A percentile compares a stretch with the other conserved stretches of the same genome.
These are phyloP conservation scores for Plodia interpunctella DNA, from an alignment of 1,140 invertebrate genomes.

Conservation along the genomic window DNA sequence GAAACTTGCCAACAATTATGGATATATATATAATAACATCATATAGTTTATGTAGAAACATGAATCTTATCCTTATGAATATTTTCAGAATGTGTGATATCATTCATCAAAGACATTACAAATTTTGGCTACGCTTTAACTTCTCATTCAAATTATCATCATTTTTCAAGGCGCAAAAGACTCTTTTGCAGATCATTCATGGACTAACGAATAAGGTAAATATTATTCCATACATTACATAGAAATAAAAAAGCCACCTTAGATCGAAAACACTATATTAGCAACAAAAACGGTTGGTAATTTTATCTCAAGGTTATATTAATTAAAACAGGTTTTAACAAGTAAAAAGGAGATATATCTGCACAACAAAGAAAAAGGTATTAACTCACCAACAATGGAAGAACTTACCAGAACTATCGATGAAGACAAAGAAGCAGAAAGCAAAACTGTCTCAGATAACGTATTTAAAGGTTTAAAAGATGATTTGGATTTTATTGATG, in stretches of 20 bases:
- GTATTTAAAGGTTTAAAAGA: conserved; percentile 78
- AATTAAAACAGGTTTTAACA: conserved; percentile 74
- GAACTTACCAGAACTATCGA: conserved; percentile 30
- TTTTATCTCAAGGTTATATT: too few species aligned
- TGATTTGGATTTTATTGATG: conserved; percentile 85
- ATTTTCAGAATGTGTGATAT: conserved; percentile 83
- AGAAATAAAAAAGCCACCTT: too few species aligned
- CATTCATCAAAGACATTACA: conserved; percentile 82
- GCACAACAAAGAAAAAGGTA: conserved; percentile 70
- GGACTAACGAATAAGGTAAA: conserved; percentile 79
- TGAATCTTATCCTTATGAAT: background rate
- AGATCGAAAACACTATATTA: too few species aligned
- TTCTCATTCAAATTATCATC: conserved; percentile 79
- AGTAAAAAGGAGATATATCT: conserved; percentile 77
- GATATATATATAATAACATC: too few species aligned
- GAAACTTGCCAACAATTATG: too few species aligned
- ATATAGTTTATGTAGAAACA: background rate
- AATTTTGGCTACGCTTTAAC: conserved; percentile 78
- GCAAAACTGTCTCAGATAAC: conserved; percentile 53
- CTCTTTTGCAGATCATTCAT: conserved; percentile 80
- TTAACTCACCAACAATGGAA: conserved; percentile 50
- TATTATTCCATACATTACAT: background rate
- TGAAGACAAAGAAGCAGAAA: conserved; percentile 42
- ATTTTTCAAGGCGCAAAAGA: conserved; percentile 78
- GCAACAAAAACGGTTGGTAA: too few species aligned